Evolutionary conservation across 2,113 vertebrate genomes (phyloP), one percentile per base, ranked within the genome.

Genomic region (Cyphomyrus discorhynchus): DNA sequence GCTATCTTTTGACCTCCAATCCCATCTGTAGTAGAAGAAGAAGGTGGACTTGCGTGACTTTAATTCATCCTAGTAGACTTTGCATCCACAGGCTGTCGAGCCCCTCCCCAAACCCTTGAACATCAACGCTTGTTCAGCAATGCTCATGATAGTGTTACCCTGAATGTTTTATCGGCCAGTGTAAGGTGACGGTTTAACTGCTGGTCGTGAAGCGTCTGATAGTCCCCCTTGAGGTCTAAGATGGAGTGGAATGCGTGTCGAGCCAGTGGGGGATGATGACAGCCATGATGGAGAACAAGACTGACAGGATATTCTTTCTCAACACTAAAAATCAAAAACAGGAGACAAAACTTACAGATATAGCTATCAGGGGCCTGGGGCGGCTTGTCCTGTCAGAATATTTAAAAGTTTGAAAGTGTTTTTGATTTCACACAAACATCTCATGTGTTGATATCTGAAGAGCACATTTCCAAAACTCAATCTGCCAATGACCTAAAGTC

Each of bases 161-260:
- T 93, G 91, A 93, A 93, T 93, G 91, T 92, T 93, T 93, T 88
- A 93, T 92, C 90, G 91, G 91, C 56, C 86, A 88, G 92, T 91
- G 89, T 92, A 90, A 90, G 88, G 90, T 93, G 91, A 92, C 92
- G 90, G 87, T 66, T 89, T 50, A 88, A 86, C 83, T 5, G 49
- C 8, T 9, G 82, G 17, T 50, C 42, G 87, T 3, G 88, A 80
- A 47, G 19, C 9, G 19, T 24, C 82, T 82, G 39, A 47, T 46
- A n/a, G 42, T 15, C 45, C 39, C 39, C 45, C 45, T 47, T 8
- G 3, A 45, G 21, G 45, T 47, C 1, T 46, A 42, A 24, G 45
- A 45, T 84, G 45, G 82, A 84, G 45, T 47, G 19, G 7, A 7
- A 47, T 46, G 39, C 24, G 1, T 21, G 7, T 46, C 45, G 10